Percentiles rank a stretch among this genome's conserved stretches.
phyloP scores from a whole-genome alignment of 2,113 vertebrate species.

The Mobula birostris region DNA sequence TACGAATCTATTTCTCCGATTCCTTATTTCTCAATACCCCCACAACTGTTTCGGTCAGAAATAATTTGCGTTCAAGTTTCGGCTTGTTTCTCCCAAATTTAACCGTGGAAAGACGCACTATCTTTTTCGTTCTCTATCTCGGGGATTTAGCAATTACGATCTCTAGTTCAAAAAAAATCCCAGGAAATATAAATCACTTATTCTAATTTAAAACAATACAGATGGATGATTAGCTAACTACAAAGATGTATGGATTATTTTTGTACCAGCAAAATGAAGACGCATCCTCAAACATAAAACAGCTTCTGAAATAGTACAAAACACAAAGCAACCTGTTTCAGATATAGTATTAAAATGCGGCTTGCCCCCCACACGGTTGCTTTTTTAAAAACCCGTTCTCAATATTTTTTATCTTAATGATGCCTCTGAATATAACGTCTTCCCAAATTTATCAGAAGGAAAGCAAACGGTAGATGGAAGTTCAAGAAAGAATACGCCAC shows the following conservation, averaged over 20 bases:
- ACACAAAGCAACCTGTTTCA: background rate
- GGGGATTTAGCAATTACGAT: background rate
- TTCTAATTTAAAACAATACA: background rate
- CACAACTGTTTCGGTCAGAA: background rate
- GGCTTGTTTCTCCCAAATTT: background rate
- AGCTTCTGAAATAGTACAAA: background rate
- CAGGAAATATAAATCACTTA: background rate
- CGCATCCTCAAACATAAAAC: background rate
- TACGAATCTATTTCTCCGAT: too few relatives aligned
- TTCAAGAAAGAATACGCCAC: background rate
- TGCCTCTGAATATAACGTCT: background rate
- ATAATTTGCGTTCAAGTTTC: background rate
- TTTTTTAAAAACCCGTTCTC: background rate
- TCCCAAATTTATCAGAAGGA: background rate
- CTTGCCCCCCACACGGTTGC: background rate
- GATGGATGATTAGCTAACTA: background rate
- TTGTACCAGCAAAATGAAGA: background rate
- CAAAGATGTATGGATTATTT: background rate
- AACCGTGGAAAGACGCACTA: background rate
- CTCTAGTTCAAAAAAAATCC: background rate
- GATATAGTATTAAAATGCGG: background rate
- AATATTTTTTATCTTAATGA: background rate
- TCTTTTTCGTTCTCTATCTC: background rate
- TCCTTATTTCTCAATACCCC: background rate
- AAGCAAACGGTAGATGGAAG: background rate